These are phyloP conservation scores for Stratiomys singularior DNA, from an alignment of 2,888 invertebrate species.

Conservation along the genomic window DNA sequence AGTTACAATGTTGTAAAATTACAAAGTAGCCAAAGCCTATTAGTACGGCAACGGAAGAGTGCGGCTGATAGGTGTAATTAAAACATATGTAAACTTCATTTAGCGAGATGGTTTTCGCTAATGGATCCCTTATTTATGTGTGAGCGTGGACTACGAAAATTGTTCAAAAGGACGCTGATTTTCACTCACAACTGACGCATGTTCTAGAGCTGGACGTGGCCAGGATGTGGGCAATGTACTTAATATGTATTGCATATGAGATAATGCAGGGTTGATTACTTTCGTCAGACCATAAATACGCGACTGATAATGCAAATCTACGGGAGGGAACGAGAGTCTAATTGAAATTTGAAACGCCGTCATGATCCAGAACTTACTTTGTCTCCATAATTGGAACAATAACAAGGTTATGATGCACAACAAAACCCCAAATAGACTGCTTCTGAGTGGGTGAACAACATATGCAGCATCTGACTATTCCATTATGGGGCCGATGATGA, in stretches of 20 bases:
- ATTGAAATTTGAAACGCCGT: slow-evolving; percentile 56
- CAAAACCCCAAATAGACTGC: not conserved
- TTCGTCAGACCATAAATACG: slow-evolving; percentile 54
- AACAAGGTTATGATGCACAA: slow-evolving; percentile 63
- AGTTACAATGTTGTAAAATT: slow-evolving; percentile 45
- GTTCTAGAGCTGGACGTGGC: too few species aligned
- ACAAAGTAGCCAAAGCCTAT: slow-evolving; percentile 40
- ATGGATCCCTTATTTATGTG: slow-evolving; percentile 57
- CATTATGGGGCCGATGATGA: slow-evolving; percentile 29
- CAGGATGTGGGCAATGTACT: slow-evolving; percentile 18
- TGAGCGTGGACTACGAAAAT: slow-evolving; percentile 20
- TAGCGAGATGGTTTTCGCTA: slow-evolving; percentile 55
- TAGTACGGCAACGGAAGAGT: slow-evolving; percentile 47
- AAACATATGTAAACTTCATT: slow-evolving; percentile 58
- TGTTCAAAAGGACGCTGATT: not conserved
- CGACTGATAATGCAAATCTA: slow-evolving; percentile 50
- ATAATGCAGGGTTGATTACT: slow-evolving; percentile 53
- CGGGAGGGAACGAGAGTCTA: slow-evolving; percentile 47
- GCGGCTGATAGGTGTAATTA: slow-evolving; percentile 56
- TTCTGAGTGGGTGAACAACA: too few species aligned
- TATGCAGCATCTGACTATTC: not conserved
- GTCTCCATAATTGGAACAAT: slow-evolving; percentile 66
- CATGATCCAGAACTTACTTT: slow-evolving; percentile 55
- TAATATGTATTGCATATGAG: slow-evolving; percentile 42
- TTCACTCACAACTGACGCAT: too few species aligned